phyloP scores from a whole-genome alignment of 53 echinoderm and acorn worm species.

The Henricia sp. region DNA sequence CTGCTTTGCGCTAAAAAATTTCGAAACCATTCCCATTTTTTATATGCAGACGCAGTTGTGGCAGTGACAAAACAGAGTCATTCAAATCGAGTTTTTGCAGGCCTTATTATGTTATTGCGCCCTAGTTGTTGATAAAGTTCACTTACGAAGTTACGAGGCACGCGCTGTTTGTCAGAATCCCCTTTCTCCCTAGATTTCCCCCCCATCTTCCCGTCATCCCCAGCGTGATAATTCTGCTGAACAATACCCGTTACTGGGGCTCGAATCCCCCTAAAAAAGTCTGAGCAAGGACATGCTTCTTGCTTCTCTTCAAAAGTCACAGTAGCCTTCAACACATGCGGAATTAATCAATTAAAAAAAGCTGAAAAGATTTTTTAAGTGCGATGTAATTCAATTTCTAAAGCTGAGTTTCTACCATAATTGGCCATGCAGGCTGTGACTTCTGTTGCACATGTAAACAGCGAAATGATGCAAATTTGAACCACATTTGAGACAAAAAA shows the following conservation, averaged over 20 bases:
- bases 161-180: not conserved
- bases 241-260: constrained; percentile 6
- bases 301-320: not conserved
- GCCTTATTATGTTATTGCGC: constrained; percentile 7
- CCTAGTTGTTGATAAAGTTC: constrained; percentile 49
- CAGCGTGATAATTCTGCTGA: not conserved
- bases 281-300: not conserved
- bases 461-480: not conserved
- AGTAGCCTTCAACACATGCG: no score
- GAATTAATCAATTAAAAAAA: not conserved
- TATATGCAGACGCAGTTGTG: no score
- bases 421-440: not conserved
- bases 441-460: not conserved
- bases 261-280: not conserved
- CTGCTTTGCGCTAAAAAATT: no score
- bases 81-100: not conserved
- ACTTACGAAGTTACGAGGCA: constrained; percentile 22
- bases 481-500: not conserved
- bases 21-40: no score
- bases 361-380: no score
- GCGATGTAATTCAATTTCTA: no score
- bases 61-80: not conserved
- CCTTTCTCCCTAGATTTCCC: not conserved
- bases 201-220: not conserved
- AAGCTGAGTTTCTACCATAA: no score